Conservation (phyloP, 2,113 vertebrate species). For the Cavia porcellus region DNA sequence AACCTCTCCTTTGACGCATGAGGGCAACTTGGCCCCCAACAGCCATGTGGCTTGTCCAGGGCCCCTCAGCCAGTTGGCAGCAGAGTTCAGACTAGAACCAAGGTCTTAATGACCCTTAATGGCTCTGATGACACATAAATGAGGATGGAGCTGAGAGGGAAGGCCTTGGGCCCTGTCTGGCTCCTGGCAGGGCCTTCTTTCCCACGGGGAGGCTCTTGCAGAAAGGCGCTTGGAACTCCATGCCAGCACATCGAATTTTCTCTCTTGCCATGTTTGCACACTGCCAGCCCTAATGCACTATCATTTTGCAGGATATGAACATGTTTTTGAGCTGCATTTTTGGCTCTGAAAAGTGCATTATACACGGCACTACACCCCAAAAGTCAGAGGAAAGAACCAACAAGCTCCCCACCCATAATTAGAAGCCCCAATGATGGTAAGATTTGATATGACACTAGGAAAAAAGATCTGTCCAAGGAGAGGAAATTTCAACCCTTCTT, state of each 20-base stretch:
- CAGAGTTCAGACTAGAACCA: constrained; percentile 56
- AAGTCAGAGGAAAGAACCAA: background rate
- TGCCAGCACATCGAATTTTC: background rate
- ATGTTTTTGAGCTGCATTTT: background rate
- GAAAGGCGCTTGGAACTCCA: background rate
- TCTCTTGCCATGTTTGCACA: background rate
- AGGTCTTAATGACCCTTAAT: constrained; percentile 66
- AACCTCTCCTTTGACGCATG: background rate
- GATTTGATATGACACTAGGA: background rate
- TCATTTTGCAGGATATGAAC: background rate
- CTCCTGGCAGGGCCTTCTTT: background rate
- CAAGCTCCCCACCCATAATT: background rate
- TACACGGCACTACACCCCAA: rapidly evolving
- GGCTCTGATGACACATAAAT: constrained; percentile 56
- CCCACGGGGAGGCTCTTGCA: background rate
- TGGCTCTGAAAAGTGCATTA: background rate
- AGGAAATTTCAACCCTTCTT: constrained; percentile 67
- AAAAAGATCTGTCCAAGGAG: constrained; percentile 51
- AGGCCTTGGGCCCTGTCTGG: background rate
- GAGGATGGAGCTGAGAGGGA: background rate
- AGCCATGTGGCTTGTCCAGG: background rate
- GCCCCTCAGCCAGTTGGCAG: constrained; percentile 59
- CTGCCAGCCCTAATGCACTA: background rate
- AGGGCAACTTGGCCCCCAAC: constrained; percentile 10
- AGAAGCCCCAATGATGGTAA: background rate